These are phyloP conservation scores for Enoplosus armatus DNA, from an alignment of 2,797 vertebrate genomes.

Conservation along the genomic window DNA sequence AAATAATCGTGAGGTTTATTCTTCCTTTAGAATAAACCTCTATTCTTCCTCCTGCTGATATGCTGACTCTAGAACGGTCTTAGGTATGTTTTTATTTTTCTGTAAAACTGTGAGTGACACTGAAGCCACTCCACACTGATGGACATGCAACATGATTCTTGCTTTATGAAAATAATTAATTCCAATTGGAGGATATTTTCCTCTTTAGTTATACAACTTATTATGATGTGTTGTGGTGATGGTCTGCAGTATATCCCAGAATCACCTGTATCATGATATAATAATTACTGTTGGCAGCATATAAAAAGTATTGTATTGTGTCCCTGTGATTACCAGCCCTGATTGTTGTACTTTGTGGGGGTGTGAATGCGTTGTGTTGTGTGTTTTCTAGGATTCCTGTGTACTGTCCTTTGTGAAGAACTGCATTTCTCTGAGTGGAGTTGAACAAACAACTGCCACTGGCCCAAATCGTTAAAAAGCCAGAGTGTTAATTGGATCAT, in stretches of 20 bases:
- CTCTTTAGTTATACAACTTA: neutral
- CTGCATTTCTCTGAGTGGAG: conserved; percentile 13
- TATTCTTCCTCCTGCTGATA: no score
- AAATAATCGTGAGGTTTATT: neutral
- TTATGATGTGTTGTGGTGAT: neutral
- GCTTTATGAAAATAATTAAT: neutral
- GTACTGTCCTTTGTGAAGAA: conserved; percentile 7
- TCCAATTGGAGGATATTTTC: neutral
- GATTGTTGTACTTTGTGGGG: neutral
- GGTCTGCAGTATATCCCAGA: neutral
- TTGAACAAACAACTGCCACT: conserved; percentile 29
- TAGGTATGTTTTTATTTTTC: neutral
- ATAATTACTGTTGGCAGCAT: conserved; percentile 1
- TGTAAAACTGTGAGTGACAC: neutral
- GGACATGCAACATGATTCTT: neutral
- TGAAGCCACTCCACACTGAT: neutral
- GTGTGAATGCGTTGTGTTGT: neutral
- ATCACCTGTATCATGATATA: neutral
- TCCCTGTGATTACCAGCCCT: neutral
- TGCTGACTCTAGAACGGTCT: neutral
- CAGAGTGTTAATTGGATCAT: conserved; percentile 67
- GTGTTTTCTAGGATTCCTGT: conserved; percentile 5
- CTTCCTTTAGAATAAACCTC: no score
- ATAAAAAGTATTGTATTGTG: neutral
- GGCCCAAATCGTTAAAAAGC: conserved; percentile 55